Evolutionary conservation across 2,888 invertebrate genomes (phyloP).

Genomic region (Notodonta ziczac): DNA sequence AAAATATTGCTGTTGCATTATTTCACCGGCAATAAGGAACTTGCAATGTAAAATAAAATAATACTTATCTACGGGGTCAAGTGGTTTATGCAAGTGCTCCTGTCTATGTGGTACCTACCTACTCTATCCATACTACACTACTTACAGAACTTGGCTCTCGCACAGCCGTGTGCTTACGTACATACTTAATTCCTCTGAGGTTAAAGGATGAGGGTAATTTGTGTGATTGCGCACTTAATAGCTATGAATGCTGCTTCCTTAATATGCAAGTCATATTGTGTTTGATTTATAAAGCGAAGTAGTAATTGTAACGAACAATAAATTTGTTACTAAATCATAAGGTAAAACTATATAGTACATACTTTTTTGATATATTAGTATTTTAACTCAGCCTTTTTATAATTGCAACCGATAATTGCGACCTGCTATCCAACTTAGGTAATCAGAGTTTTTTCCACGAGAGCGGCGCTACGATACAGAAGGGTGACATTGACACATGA

Average conservation of each 20-base stretch:
- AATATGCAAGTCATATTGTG: conserved; percentile 16
- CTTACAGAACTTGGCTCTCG: not conserved
- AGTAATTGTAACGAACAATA: not conserved
- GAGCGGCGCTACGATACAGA: too few relatives aligned
- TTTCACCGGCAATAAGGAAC: not conserved
- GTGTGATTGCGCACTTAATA: conserved; percentile 33
- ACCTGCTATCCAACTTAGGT: too few relatives aligned
- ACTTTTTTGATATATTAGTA: too few relatives aligned
- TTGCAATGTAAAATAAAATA: not conserved
- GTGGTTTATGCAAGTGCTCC: not conserved
- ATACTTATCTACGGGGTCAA: not conserved
- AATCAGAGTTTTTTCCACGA: too few relatives aligned
- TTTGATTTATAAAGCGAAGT: not conserved
- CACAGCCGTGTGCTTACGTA: not conserved
- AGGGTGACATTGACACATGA: too few relatives aligned
- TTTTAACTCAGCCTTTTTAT: too few relatives aligned
- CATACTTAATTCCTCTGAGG: conserved; percentile 23
- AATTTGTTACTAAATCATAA: too few relatives aligned
- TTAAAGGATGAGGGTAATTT: conserved; percentile 45
- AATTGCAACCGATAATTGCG: too few relatives aligned
- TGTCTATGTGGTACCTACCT: not conserved
- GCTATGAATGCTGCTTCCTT: conserved; percentile 31
- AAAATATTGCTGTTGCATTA: not conserved
- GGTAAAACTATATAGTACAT: too few relatives aligned
- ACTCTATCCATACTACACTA: not conserved